Evolutionary conservation across 2,888 invertebrate species (phyloP).

Genomic region (Leuctra nigra): DNA sequence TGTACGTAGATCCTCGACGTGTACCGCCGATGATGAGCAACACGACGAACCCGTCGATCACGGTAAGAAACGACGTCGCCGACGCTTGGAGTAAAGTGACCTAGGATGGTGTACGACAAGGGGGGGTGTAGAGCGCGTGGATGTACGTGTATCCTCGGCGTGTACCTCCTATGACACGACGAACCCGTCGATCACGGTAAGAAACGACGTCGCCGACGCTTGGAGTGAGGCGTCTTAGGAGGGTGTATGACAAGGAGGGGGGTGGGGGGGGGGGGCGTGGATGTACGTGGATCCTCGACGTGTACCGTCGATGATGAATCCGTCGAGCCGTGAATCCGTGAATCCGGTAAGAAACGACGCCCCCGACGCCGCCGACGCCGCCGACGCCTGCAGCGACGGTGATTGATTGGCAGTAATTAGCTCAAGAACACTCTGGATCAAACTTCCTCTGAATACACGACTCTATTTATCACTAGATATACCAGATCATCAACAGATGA

Average conservation of each 20-base stretch:
- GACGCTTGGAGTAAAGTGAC: too few relatives aligned
- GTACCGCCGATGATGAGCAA: slow-evolving; percentile 33
- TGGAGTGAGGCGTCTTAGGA: slow-evolving; percentile 33
- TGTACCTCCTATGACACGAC: slow-evolving; percentile 32
- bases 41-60: slow-evolving; percentile 28
- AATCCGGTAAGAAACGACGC: slow-evolving; percentile 27
- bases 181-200: slow-evolving; percentile 28
- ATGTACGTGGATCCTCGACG: slow-evolving; percentile 30
- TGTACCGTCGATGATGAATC: slow-evolving; percentile 32
- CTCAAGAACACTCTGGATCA: too few relatives aligned
- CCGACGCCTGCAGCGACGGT: too few relatives aligned
- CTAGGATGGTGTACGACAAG: slow-evolving; percentile 33
- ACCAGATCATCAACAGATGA: neutral
- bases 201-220: too few relatives aligned
- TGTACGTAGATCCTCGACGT: slow-evolving; percentile 29
- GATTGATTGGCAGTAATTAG: too few relatives aligned
- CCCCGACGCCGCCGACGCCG: neutral
- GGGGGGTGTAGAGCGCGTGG: slow-evolving; percentile 35
- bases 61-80: too few relatives aligned
- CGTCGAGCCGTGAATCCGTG: slow-evolving; percentile 29
- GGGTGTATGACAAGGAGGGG: slow-evolving; percentile 34
- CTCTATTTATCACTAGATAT: slow-evolving; percentile 4
- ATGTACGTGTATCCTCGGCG: slow-evolving; percentile 30
- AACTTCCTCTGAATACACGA: too few relatives aligned
- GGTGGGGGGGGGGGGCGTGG: slow-evolving; percentile 35